Evolutionary conservation across 1,140 invertebrate species (phyloP).

Genomic region (Eueides isabella): DNA sequence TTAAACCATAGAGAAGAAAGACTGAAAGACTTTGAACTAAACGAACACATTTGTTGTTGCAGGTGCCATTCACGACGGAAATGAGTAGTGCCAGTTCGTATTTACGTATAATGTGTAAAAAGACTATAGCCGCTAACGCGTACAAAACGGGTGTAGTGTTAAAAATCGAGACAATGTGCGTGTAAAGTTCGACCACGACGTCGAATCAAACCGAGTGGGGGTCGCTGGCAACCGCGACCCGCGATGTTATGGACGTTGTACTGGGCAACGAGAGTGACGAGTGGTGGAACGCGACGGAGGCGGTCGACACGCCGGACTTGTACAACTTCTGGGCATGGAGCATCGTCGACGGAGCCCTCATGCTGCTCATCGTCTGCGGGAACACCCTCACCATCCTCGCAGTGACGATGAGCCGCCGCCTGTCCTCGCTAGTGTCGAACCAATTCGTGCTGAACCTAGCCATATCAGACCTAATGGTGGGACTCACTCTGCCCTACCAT

Average conservation of each 20-base stretch:
- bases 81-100: slow-evolving; percentile 40
- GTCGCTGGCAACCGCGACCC: slow-evolving; percentile 72
- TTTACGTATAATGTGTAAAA: slow-evolving; percentile 42
- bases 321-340: slow-evolving; percentile 83
- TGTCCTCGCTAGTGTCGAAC: slow-evolving; percentile 86
- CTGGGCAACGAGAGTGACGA: slow-evolving; percentile 63
- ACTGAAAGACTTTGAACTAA: too few species aligned
- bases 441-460: slow-evolving; percentile 89
- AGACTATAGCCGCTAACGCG: slow-evolving; percentile 44
- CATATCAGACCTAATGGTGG: slow-evolving; percentile 88
- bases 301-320: slow-evolving; percentile 51
- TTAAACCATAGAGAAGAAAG: too few species aligned
- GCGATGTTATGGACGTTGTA: slow-evolving; percentile 78
- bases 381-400: slow-evolving; percentile 89
- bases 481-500: slow-evolving; percentile 88
- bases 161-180: slow-evolving; percentile 64
- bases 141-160: slow-evolving; percentile 53
- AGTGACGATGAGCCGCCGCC: slow-evolving; percentile 84
- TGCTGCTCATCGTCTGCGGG: slow-evolving; percentile 85
- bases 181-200: slow-evolving; percentile 68
- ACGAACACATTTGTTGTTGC: slow-evolving; percentile 40
- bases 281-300: slow-evolving; percentile 60
- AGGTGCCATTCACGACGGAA: slow-evolving; percentile 40
- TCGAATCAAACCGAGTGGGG: slow-evolving; percentile 65
- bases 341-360: slow-evolving; percentile 84